These are phyloP conservation scores for Nycteola revayana DNA, from an alignment of 2,888 invertebrate genomes.

Conservation along the genomic window DNA sequence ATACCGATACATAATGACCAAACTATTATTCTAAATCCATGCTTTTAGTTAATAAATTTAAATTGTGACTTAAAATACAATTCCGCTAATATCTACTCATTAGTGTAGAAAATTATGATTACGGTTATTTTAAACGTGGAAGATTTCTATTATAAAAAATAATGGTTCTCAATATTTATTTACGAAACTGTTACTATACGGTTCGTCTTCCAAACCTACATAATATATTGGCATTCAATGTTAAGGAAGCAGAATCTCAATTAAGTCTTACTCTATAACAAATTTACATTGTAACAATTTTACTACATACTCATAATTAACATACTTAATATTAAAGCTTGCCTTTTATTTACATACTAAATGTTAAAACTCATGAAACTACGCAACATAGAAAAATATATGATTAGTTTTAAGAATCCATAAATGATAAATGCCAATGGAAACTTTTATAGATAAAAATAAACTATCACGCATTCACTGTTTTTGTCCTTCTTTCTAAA, in stretches of 20 bases:
- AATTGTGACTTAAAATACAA: conserved; percentile 32
- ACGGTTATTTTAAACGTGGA: conserved; percentile 25
- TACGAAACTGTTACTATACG: conserved; percentile 25
- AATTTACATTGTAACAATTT: conserved; percentile 72
- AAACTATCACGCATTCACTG: conserved; percentile 43
- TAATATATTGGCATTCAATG: conserved; percentile 48
- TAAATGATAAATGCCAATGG: conserved; percentile 60
- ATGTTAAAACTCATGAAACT: conserved; percentile 31
- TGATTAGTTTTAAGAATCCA: conserved; percentile 28
- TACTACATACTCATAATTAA: conserved; percentile 55
- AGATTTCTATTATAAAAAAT: conserved; percentile 27
- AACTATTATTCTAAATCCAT: too few species aligned
- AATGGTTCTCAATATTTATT: conserved; percentile 20
- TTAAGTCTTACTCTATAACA: conserved; percentile 60
- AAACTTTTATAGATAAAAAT: conserved; percentile 41
- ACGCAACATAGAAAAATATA: conserved; percentile 35
- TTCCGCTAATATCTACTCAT: conserved; percentile 19
- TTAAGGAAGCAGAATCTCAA: conserved; percentile 59
- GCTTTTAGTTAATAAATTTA: conserved; percentile 19
- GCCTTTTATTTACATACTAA: conserved; percentile 52
- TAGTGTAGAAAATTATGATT: conserved; percentile 12
- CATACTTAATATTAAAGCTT: conserved; percentile 75
- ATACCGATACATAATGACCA: too few species aligned
- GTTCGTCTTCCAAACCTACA: conserved; percentile 26
- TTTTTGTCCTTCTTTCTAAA: conserved; percentile 25